Evolutionary conservation across 2,797 vertebrate species (phyloP), one percentile per base, ranked within the genome.

Genomic region (Alauda arvensis): DNA sequence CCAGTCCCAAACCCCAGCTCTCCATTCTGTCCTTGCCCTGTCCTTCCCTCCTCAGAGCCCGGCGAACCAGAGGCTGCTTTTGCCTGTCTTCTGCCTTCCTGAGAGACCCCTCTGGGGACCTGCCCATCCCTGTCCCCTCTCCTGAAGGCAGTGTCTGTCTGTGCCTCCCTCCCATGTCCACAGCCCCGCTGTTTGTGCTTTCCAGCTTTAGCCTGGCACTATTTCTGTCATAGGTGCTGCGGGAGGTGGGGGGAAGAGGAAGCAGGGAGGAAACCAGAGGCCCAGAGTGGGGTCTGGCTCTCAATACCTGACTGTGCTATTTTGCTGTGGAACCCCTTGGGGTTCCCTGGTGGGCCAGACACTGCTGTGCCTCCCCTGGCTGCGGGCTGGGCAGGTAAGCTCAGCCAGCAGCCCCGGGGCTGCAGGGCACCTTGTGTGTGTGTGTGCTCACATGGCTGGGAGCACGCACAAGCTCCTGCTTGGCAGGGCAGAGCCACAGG

Each of bases 181-280:
- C 80, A 88, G 92, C 76, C 71, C 66, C 2, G 2, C 68, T 16
- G 83, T 94, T 93, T 93, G 86, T 94, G 92, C 82, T 92, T 89
- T 92, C 91, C 90, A 89, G 90, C 88, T 91, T 90, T 91, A 88
- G 92, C 46, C 81, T 53, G 72, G 82, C 74, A n/a, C 90, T 92
- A 84, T 95, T 95, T 94, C 93, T 92, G 83, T 88, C 82, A 1
- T 39, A 65, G 85, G 74, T 91, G 88, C 85, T 74, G 77, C 8
- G 59, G 85, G 69, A 0, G 1, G 33, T 8, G 26, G 78, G 71
- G 71, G 75, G n/a, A 86, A 39, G 80, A 87, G 84, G 89, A 90
- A 90, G 14, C 77, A 12, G 68, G 93, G 88, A 91, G 92, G 87
- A 88, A 88, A 85, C 84, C 23, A 5, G 93, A 87, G 84, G 85